A percentile compares a stretch with the other conserved stretches of the same genome.
These are phyloP conservation scores for Philereme vetulata DNA, from an alignment of 2,888 invertebrate genomes.

Conservation along the genomic window DNA sequence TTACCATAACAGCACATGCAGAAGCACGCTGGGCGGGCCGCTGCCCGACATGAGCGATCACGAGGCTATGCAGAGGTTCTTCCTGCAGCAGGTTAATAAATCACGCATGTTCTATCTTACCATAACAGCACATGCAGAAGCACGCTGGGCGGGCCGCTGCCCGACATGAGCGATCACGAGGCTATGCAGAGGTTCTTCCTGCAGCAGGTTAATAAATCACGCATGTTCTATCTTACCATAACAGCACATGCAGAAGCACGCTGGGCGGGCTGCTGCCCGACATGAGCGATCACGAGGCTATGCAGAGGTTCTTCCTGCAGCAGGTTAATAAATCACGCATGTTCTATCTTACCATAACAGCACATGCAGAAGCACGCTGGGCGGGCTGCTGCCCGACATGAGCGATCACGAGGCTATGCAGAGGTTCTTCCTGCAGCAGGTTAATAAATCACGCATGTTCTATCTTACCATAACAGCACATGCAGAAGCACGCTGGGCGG, in stretches of 20 bases:
- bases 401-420: constrained; percentile 97
- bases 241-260: constrained; percentile 70
- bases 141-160: constrained; percentile 85
- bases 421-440: constrained; percentile 88
- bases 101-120: background rate
- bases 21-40: constrained; percentile 77
- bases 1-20: constrained; percentile 72
- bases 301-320: constrained; percentile 92
- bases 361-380: constrained; percentile 70
- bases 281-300: constrained; percentile 95
- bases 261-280: constrained; percentile 89
- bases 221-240: constrained; percentile 42
- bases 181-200: constrained; percentile 95
- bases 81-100: constrained; percentile 78
- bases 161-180: constrained; percentile 95
- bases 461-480: constrained; percentile 68
- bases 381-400: constrained; percentile 90
- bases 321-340: constrained; percentile 59
- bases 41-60: constrained; percentile 96
- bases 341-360: constrained; percentile 63
- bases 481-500: constrained; percentile 75
- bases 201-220: constrained; percentile 66
- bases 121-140: constrained; percentile 71
- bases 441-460: constrained; percentile 35
- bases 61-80: constrained; percentile 96